phyloP scores from a whole-genome alignment of 2,888 invertebrate genomes.

The Eilema griseolum region DNA sequence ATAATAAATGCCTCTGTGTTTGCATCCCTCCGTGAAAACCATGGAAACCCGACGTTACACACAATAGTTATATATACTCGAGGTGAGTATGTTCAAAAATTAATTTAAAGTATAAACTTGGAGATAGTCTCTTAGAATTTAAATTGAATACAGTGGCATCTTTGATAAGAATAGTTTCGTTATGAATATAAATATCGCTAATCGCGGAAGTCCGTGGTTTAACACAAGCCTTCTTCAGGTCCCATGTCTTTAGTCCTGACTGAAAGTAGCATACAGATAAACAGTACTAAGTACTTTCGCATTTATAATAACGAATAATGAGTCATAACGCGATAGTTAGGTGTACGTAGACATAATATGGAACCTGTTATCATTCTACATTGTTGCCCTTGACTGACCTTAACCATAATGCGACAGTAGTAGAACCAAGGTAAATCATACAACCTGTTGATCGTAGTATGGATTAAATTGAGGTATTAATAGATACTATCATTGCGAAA shows the following conservation, averaged over 20 bases:
- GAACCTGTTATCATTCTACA: neutral
- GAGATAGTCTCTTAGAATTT: neutral
- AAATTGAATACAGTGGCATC: neutral
- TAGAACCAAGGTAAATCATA: constrained; percentile 7
- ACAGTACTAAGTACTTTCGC: neutral
- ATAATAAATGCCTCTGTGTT: too few species aligned
- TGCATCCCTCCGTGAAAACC: too few species aligned
- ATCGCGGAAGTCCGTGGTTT: neutral
- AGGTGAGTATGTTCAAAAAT: too few species aligned
- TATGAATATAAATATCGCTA: too few species aligned
- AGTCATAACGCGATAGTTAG: neutral
- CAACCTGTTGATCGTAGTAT: constrained; percentile 2
- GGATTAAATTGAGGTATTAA: neutral
- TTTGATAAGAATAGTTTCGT: too few species aligned
- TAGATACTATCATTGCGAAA: neutral
- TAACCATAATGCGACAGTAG: constrained; percentile 20
- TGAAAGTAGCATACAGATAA: neutral
- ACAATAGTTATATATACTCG: too few species aligned
- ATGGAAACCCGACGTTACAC: too few species aligned
- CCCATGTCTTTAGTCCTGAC: neutral
- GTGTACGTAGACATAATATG: neutral
- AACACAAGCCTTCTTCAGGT: too few species aligned
- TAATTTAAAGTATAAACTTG: neutral
- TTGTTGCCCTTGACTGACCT: constrained; percentile 18
- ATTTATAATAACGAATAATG: constrained; percentile 1